Percentiles rank a stretch among this genome's conserved stretches.
These are phyloP conservation scores for Oreohelix idahoensis DNA, from an alignment of 1,140 invertebrate species.

Conservation along the genomic window DNA sequence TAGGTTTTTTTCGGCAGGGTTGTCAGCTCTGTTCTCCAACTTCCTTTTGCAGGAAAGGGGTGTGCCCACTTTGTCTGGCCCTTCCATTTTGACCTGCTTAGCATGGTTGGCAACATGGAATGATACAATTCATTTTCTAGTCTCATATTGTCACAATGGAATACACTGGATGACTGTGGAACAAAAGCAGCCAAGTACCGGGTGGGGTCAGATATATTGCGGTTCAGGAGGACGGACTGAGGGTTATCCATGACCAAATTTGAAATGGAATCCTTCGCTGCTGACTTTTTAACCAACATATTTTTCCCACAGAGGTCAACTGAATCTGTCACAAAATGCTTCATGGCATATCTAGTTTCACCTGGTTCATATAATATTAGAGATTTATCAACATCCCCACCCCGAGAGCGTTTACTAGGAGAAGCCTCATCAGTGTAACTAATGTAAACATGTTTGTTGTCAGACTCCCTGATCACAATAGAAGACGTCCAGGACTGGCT, in stretches of 20 bases:
- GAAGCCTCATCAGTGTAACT: conserved; percentile 2
- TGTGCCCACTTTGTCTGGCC: too few relatives aligned
- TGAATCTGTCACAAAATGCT: conserved; percentile 36
- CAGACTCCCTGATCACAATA: conserved; percentile 41
- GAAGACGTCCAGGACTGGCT: not conserved
- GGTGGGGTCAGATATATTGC: conserved; percentile 13
- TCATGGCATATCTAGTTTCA: conserved; percentile 31
- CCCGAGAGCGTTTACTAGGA: not conserved
- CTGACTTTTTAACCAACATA: not conserved
- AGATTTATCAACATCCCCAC: not conserved
- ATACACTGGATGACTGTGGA: not conserved
- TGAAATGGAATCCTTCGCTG: not conserved
- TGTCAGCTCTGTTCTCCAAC: too few relatives aligned
- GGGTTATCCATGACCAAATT: not conserved
- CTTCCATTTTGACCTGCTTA: too few relatives aligned
- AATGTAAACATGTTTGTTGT: conserved; percentile 45
- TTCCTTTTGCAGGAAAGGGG: too few relatives aligned
- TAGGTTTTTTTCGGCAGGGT: too few relatives aligned
- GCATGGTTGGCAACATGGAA: too few relatives aligned
- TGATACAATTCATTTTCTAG: too few relatives aligned
- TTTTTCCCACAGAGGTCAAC: not conserved
- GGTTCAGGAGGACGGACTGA: not conserved
- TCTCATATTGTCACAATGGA: not conserved
- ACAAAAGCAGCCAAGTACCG: conserved; percentile 25
- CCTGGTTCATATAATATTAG: conserved; percentile 12